phyloP scores from a whole-genome alignment of 2,888 invertebrate species.

The Drosophila fungiperda region DNA sequence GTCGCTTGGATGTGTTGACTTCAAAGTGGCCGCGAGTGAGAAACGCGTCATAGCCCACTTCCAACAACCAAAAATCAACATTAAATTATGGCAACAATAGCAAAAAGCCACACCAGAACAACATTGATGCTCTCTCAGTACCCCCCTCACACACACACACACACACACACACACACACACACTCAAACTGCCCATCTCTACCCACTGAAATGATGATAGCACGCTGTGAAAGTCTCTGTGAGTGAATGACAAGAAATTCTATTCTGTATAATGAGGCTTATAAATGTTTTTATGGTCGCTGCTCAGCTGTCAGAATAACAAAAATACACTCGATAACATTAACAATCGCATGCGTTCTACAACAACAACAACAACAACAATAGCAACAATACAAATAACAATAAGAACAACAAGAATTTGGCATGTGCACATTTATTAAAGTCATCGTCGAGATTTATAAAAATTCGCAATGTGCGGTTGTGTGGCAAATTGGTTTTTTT shows the following conservation, averaged over 20 bases:
- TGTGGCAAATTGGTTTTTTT: constrained; percentile 72
- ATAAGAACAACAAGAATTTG: constrained; percentile 62
- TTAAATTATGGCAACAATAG: constrained; percentile 71
- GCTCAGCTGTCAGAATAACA: constrained; percentile 62
- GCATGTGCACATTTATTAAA: constrained; percentile 78
- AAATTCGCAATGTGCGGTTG: constrained; percentile 38
- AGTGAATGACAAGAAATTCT: constrained; percentile 78
- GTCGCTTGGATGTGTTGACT: constrained; percentile 41
- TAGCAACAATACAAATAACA: neutral
- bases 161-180: neutral
- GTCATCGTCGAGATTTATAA: constrained; percentile 56
- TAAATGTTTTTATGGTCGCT: constrained; percentile 76
- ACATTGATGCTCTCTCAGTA: constrained; percentile 34
- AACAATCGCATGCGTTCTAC: constrained; percentile 26
- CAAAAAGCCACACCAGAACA: constrained; percentile 43
- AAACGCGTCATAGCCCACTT: constrained; percentile 70
- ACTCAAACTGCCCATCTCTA: neutral
- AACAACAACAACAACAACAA: constrained; percentile 13
- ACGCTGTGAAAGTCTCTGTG: constrained; percentile 70
- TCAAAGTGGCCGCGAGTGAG: constrained; percentile 55
- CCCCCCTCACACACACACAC: neutral
- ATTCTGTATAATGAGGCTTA: constrained; percentile 79
- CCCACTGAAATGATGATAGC: constrained; percentile 3
- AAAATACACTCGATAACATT: constrained; percentile 39
- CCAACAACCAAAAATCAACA: constrained; percentile 72